Percentiles rank a stretch among this genome's conserved stretches.
phyloP scores from a whole-genome alignment of 2,888 invertebrate species.

The Drosophila lutescens region DNA sequence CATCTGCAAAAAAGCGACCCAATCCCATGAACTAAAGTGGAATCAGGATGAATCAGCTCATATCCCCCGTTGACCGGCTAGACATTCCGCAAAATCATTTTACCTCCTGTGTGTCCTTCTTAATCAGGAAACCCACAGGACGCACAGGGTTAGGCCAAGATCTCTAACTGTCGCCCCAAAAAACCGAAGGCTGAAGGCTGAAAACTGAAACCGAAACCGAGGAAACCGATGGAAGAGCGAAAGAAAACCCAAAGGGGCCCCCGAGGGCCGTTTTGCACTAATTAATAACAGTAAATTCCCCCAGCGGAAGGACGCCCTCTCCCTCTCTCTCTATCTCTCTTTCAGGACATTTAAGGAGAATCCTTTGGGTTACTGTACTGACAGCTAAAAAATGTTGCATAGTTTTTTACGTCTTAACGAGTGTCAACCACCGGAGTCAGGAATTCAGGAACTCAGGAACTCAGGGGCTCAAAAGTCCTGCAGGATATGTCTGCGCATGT shows the following conservation, averaged over 20 bases:
- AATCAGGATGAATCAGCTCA: constrained; percentile 22
- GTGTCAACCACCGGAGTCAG: constrained; percentile 73
- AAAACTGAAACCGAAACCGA: constrained; percentile 13
- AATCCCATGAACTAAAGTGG: constrained; percentile 27
- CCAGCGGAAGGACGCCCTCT: constrained; percentile 20
- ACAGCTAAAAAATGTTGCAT: constrained; percentile 78
- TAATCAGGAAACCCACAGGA: constrained; percentile 67
- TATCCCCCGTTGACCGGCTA: constrained; percentile 12
- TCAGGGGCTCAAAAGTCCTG: constrained; percentile 42
- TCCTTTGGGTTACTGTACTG: constrained; percentile 58
- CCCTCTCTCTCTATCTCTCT: not conserved
- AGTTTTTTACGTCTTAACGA: constrained; percentile 76
- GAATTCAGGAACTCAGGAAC: constrained; percentile 17
- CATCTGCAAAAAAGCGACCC: constrained; percentile 6
- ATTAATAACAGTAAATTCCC: constrained; percentile 79
- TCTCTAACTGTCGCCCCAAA: constrained; percentile 18
- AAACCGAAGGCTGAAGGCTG: not conserved
- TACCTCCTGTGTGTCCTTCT: constrained; percentile 41
- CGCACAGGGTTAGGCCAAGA: constrained; percentile 30
- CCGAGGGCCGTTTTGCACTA: constrained; percentile 80
- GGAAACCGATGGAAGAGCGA: constrained; percentile 3
- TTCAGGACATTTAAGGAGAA: constrained; percentile 29
- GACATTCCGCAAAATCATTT: constrained; percentile 44
- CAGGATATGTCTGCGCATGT: constrained; percentile 45
- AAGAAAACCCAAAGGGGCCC: constrained; percentile 50